These are phyloP conservation scores for Abscondita cerata DNA, from an alignment of 2,888 invertebrate genomes.

Conservation along the genomic window DNA sequence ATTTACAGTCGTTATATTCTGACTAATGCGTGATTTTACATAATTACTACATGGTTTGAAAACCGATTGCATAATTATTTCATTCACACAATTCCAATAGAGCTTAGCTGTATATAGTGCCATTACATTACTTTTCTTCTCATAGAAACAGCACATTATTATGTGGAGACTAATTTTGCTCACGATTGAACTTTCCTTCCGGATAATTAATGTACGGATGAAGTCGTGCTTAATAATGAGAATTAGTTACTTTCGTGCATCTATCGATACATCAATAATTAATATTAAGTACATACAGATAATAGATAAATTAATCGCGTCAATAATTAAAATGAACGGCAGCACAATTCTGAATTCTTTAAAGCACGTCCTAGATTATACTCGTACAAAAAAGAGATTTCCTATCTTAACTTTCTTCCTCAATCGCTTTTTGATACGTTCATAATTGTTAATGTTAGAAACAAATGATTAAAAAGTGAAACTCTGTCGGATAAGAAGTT, in stretches of 20 bases:
- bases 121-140: no score
- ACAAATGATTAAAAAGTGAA: neutral
- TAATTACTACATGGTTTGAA: no score
- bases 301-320: neutral
- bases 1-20: no score
- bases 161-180: neutral
- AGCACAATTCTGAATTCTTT: neutral
- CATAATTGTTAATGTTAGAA: constrained; percentile 4
- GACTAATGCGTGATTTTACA: no score
- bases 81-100: no score
- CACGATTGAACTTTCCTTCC: constrained; percentile 18
- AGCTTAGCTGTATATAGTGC: no score
- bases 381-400: neutral
- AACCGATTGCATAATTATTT: no score
- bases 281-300: neutral
- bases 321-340: neutral
- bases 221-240: neutral
- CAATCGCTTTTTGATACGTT: constrained; percentile 6
- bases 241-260: neutral
- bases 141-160: no score
- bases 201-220: constrained; percentile 14
- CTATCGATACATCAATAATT: neutral
- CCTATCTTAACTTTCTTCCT: constrained; percentile 4
- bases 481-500: neutral
- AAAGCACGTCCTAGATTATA: neutral